Base-by-base conservation (phyloP, 2,797 vertebrate species). In the Percopsis omiscomaycus region DNA sequence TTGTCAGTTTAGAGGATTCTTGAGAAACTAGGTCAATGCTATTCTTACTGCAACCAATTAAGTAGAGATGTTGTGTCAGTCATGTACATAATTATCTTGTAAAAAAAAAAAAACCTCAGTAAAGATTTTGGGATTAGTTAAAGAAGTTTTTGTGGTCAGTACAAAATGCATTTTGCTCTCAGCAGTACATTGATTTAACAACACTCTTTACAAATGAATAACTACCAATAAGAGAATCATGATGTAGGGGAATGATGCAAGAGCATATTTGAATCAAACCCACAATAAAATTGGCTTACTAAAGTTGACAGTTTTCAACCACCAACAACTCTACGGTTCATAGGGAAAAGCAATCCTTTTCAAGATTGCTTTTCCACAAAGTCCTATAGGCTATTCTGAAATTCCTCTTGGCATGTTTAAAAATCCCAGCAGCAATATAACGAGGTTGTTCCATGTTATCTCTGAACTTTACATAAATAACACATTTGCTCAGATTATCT, bases 1-100 rank as follows among this genome's bases (percentile, higher is more conserved):
- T 69, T 53, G 55, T 78, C 14, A 59, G 45, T 84, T 73, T 50
- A 68, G 67, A 74, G 61, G 59, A 75, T 78, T 84, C 12, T 69
- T 61, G 66, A 70, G 57, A 80, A 82, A 81, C 46, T 82, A 66
- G 79, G 77, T 78, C 69, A 85, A 0, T 30, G 49, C 68, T 77
- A 10, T 55, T 54, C 65, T 74, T 58, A 58, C 55, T 50, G 55
- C 56, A 63, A 58, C 78, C 65, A 77, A 65, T 56, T 27, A 68
- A 14, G 59, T 67, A 44, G 28, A 60, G 45, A 42, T n/a, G n/a
- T 56, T 50, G 13, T 62, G 46, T 65, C 52, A 30, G 6, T 64
- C 47, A 29, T 11, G 10, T 14, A 55, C 28, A 13, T 48, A 30
- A 15, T 0, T 8, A 9, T 56, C 52, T 59, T 12, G 37, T 37